Evolutionary conservation across 1,140 invertebrate species (phyloP).

Genomic region (Atopsyche davidsoni): DNA sequence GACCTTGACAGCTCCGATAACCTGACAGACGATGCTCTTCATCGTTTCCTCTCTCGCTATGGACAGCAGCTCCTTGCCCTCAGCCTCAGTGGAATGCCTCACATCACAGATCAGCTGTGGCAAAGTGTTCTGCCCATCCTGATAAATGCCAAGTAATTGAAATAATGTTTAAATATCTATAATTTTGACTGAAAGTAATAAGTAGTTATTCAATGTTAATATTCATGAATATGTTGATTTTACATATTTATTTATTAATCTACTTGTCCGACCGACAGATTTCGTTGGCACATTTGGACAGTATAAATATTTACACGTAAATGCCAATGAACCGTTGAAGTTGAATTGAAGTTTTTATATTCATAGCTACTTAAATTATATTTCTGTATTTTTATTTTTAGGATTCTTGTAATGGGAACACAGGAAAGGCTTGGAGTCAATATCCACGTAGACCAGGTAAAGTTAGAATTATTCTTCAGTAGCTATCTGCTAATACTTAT

Average conservation of each 20-base stretch:
- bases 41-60: slow-evolving; percentile 84
- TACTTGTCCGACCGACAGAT: too few relatives aligned
- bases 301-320: too few relatives aligned
- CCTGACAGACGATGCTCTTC: slow-evolving; percentile 84
- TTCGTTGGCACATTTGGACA: too few relatives aligned
- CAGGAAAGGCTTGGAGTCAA: slow-evolving; percentile 92
- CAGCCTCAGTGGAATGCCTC: slow-evolving; percentile 90
- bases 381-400: slow-evolving; percentile 48
- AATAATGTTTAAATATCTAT: background rate
- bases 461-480: too few relatives aligned
- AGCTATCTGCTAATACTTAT: too few relatives aligned
- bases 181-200: slow-evolving; percentile 4
- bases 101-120: slow-evolving; percentile 97
- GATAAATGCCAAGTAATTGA: slow-evolving; percentile 76
- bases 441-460: slow-evolving; percentile 81
- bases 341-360: too few relatives aligned
- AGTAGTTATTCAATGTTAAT: background rate
- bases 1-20: slow-evolving; percentile 95
- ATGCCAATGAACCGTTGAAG: too few relatives aligned
- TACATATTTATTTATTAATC: too few relatives aligned
- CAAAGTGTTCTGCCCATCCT: slow-evolving; percentile 84
- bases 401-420: slow-evolving; percentile 95
- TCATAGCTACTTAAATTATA: too few relatives aligned
- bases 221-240: background rate
- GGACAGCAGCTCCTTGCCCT: slow-evolving; percentile 85